Conservation (phyloP, 37 sponge, comb jelly and placozoan genomes). For the Oopsacas minuta region DNA sequence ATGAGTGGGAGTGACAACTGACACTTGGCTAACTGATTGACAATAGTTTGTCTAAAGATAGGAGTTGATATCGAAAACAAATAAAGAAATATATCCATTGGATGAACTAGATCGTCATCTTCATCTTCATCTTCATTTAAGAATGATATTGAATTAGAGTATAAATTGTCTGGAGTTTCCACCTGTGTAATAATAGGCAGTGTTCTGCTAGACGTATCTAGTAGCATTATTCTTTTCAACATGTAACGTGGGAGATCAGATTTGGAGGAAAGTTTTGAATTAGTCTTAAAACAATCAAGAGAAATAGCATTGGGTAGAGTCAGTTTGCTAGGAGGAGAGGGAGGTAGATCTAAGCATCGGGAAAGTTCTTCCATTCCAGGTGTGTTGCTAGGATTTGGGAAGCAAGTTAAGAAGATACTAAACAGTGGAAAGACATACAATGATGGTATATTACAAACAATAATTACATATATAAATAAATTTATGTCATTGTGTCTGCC, state of each 20-base stretch:
- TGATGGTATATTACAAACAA: too few species aligned
- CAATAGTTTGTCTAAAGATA: background rate
- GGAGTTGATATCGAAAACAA: background rate
- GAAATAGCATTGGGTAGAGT: background rate
- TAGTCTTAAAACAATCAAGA: background rate
- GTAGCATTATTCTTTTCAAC: background rate
- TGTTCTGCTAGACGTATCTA: background rate
- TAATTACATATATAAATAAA: too few species aligned
- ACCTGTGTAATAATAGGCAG: background rate
- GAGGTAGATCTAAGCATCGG: background rate
- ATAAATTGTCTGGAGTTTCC: background rate
- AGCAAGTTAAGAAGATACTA: too few species aligned
- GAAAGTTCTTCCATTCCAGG: background rate
- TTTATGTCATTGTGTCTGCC: too few species aligned
- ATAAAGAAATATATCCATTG: slow-evolving; percentile 13
- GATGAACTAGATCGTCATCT: background rate
- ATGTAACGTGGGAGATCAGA: background rate
- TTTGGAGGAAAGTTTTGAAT: background rate
- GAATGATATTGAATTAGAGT: background rate
- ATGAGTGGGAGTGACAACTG: slow-evolving; percentile 24
- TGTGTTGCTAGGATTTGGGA: too few species aligned
- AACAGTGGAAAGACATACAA: too few species aligned
- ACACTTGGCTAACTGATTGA: slow-evolving; percentile 9
- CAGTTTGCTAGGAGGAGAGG: background rate
- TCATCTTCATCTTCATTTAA: background rate